A percentile compares a stretch with the other conserved stretches of the same genome.
Conservation (phyloP, 2,888 invertebrate genomes). For the Trissonchulus latispiculum region DNA sequence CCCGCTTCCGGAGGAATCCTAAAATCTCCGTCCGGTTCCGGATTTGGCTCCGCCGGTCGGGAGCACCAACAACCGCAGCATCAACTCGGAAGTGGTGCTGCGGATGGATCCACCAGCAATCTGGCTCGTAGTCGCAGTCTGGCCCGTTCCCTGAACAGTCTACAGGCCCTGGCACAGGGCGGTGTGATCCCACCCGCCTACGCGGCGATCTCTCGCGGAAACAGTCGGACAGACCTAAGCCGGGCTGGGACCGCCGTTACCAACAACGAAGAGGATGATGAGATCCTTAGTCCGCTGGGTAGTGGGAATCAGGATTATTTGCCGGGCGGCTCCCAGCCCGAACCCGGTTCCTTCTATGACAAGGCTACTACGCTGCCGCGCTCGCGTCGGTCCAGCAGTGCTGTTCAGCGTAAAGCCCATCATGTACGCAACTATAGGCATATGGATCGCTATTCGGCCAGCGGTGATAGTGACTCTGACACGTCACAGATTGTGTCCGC, state of each 20-base stretch:
- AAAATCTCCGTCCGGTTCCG: not conserved
- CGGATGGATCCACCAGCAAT: too few relatives aligned
- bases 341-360: conserved; percentile 16
- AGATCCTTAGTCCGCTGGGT: too few relatives aligned
- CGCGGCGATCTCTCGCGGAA: not conserved
- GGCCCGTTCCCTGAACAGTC: conserved; percentile 14
- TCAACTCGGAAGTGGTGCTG: too few relatives aligned
- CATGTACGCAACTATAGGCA: not conserved
- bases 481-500: not conserved
- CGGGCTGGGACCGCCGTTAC: not conserved
- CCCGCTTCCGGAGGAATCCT: not conserved
- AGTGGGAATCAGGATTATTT: not conserved
- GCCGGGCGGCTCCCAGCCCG: not conserved
- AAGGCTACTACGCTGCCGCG: conserved; percentile 13
- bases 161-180: conserved; percentile 13
- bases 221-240: not conserved
- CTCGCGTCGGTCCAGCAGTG: not conserved
- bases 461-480: conserved; percentile 20
- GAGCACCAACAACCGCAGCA: not conserved
- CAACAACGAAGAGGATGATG: too few relatives aligned
- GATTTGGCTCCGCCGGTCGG: not conserved
- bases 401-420: conserved; percentile 4
- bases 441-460: conserved; percentile 11
- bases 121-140: conserved; percentile 14
- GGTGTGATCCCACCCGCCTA: not conserved